A percentile compares a stretch with the other conserved stretches of the same genome.
Conservation (phyloP, 2,888 invertebrate genomes). For the Macrophya alboannulata region DNA sequence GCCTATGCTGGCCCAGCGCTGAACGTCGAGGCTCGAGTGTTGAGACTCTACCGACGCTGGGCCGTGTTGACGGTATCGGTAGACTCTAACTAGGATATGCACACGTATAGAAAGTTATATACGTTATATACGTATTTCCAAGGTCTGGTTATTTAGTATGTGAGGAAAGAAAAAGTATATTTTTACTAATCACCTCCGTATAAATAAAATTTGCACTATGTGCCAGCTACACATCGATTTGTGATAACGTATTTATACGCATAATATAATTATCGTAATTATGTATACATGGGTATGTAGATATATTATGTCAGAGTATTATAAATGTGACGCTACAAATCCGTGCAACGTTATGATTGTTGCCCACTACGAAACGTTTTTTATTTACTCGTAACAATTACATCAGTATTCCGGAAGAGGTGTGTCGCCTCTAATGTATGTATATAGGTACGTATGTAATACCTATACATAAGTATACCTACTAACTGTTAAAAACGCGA, state of each 20-base stretch:
- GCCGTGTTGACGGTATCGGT: neutral
- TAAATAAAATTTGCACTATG: neutral
- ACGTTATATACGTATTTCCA: neutral
- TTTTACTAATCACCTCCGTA: neutral
- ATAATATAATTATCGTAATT: neutral
- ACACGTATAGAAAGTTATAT: neutral
- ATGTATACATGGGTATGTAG: neutral
- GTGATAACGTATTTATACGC: neutral
- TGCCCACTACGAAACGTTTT: neutral
- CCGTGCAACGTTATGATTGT: neutral
- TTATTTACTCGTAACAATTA: neutral
- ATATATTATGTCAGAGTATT: constrained; percentile 23
- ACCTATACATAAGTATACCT: neutral
- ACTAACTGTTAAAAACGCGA: constrained; percentile 1
- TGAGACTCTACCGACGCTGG: neutral
- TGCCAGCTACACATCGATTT: neutral
- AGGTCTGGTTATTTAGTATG: neutral
- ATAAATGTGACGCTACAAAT: neutral
- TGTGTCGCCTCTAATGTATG: neutral
- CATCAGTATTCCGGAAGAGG: constrained; percentile 40
- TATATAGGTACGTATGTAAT: neutral
- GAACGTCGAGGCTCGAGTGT: no score
- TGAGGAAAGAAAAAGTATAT: neutral
- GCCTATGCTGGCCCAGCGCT: no score
- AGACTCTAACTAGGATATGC: neutral